A percentile compares a stretch with the other conserved stretches of the same genome.
Conservation (phyloP, 2,113 vertebrate species). For the Nothocercus julius region DNA sequence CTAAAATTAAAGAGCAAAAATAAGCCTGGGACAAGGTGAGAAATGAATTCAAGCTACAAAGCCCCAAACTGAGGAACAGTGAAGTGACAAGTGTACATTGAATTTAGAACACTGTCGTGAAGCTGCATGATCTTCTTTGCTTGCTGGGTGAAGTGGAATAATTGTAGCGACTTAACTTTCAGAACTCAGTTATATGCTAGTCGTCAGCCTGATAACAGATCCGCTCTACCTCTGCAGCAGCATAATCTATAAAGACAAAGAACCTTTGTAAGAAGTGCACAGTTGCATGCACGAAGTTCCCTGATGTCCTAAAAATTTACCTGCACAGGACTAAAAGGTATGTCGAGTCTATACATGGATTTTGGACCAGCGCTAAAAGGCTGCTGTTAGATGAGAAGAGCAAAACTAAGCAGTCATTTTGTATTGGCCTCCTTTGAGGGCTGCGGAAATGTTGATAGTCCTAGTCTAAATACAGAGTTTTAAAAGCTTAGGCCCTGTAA, state of each 20-base stretch:
- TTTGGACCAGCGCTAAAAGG: not conserved
- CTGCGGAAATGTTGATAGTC: not conserved
- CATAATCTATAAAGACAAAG: not conserved
- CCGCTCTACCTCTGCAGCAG: not conserved
- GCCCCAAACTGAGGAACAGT: not conserved
- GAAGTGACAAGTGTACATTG: constrained; percentile 32
- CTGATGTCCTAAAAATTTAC: not conserved
- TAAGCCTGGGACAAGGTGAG: not conserved
- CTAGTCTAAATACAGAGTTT: not conserved
- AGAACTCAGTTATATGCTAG: not conserved
- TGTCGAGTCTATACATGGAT: not conserved
- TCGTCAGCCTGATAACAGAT: not conserved
- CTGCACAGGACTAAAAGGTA: not conserved
- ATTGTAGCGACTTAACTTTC: constrained; percentile 16
- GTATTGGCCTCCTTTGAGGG: not conserved
- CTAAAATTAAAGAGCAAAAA: not conserved
- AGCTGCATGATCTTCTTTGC: constrained; percentile 16
- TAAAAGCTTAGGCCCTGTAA: not conserved
- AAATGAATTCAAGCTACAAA: constrained; percentile 9
- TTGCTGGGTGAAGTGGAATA: constrained; percentile 32
- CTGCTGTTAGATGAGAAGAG: not conserved
- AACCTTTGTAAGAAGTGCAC: constrained; percentile 6
- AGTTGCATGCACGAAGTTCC: not conserved
- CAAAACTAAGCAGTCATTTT: not conserved
- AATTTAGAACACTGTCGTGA: constrained; percentile 32